Conservation (phyloP, 2,888 invertebrate species). For the Atethmia centrago region DNA sequence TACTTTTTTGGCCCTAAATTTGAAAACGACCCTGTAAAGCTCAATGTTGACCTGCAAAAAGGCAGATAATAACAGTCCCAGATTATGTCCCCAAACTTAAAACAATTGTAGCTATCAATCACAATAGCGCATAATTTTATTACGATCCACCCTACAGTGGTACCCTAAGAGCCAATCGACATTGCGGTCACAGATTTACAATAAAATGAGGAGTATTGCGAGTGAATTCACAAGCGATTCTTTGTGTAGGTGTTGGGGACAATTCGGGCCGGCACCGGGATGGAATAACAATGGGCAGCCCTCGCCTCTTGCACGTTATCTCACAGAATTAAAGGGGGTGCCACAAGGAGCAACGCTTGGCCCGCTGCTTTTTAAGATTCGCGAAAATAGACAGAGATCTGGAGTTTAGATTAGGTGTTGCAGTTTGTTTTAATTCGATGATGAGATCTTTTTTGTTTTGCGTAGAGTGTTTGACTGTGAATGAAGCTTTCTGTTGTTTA, state of each 20-base stretch:
- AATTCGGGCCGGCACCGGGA: slow-evolving; percentile 69
- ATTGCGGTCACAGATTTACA: slow-evolving; percentile 82
- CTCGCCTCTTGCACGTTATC: slow-evolving; percentile 70
- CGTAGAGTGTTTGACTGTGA: not conserved
- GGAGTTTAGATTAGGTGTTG: slow-evolving; percentile 52
- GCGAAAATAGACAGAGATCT: slow-evolving; percentile 51
- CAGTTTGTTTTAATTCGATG: slow-evolving; percentile 47
- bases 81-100: slow-evolving; percentile 47
- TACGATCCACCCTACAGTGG: slow-evolving; percentile 64
- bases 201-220: slow-evolving; percentile 79
- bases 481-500: slow-evolving; percentile 23
- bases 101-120: slow-evolving; percentile 69
- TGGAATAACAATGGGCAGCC: slow-evolving; percentile 77
- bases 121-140: slow-evolving; percentile 72
- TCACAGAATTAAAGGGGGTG: slow-evolving; percentile 66
- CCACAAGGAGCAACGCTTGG: slow-evolving; percentile 62
- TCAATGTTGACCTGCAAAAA: not conserved
- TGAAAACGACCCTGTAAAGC: too few relatives aligned
- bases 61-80: slow-evolving; percentile 9
- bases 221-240: slow-evolving; percentile 79
- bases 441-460: slow-evolving; percentile 22
- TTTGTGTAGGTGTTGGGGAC: slow-evolving; percentile 77
- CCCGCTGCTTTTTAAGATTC: slow-evolving; percentile 57
- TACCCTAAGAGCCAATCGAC: slow-evolving; percentile 71
- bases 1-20: too few relatives aligned